These are phyloP conservation scores for Megastigmus dorsalis DNA, from an alignment of 2,888 invertebrate genomes.

Conservation along the genomic window DNA sequence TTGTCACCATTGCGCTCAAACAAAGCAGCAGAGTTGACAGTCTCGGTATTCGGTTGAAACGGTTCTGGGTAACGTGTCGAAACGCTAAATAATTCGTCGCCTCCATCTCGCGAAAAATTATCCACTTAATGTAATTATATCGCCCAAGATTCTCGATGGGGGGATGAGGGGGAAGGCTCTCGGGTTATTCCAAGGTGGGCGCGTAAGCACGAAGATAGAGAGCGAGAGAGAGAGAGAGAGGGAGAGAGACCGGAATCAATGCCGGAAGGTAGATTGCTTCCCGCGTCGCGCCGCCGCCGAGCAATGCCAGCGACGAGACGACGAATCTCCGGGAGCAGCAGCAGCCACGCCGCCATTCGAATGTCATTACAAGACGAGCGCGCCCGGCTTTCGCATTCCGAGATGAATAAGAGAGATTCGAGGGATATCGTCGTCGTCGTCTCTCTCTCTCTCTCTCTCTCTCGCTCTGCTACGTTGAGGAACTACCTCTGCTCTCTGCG, in stretches of 20 bases:
- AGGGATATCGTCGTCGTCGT: background rate
- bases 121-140: conserved; percentile 24
- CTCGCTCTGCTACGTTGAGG: background rate
- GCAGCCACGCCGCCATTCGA: background rate
- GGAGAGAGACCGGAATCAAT: background rate
- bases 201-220: too few relatives aligned
- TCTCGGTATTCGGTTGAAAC: too few relatives aligned
- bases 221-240: background rate
- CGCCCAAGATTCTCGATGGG: background rate
- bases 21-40: too few relatives aligned
- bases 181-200: too few relatives aligned
- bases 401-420: conserved; percentile 18
- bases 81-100: conserved; percentile 20
- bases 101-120: conserved; percentile 9
- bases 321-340: too few relatives aligned
- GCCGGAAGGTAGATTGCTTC: conserved; percentile 25
- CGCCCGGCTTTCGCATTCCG: background rate
- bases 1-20: too few relatives aligned
- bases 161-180: too few relatives aligned
- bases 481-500: too few relatives aligned
- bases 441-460: background rate
- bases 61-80: background rate
- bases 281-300: background rate
- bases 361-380: conserved; percentile 18
- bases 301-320: too few relatives aligned